Evolutionary conservation across 2,888 invertebrate genomes (phyloP), one percentile per base, ranked within the genome.

Genomic region (Aphodius sticticus): DNA sequence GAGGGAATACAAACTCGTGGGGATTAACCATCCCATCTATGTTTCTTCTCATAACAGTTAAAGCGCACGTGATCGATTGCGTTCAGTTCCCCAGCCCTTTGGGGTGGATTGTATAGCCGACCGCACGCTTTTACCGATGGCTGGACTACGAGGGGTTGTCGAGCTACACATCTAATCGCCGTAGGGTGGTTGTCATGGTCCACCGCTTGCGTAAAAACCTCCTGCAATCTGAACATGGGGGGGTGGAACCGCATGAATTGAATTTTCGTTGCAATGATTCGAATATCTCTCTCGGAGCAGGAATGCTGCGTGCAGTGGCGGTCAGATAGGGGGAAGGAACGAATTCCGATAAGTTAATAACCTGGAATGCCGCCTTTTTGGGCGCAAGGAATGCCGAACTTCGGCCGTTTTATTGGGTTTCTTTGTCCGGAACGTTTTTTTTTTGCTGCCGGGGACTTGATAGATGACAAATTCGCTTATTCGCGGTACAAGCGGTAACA

Each of bases 31-130:
- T 35, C 36, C 74, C 37, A 35, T 74, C 74, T 36, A 37, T 74
- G 74, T 74, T 74, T 74, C 74, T 26, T 74, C 74, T 74, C 74
- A 35, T 74, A 74, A 74, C 74, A 74, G 36, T 37, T 26, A 35
- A 37, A 37, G 16, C n/a, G n/a, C 35, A 37, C 9, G 36, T 74
- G 74, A 74, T 74, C 74, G 74, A 74, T 74, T 74, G 74, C 26
- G 36, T 35, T 26, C 26, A 26, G 26, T 1, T 26, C 26, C 26
- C 2, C 26, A 26, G 26, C 36, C 35, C 35, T 74, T 35, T 35
- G 74, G 36, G 35, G 37, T 36, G 26, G 53, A 26, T 26, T 26
- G 26, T 26, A 26, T 26, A 26, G 26, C 26, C 26, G 53, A 53
- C 6, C 53, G 53, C 53, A 53, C 53, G 53, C 53, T 53, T 53